Base-by-base conservation (phyloP, 2,888 invertebrate genomes). In the Heliconius sara region DNA sequence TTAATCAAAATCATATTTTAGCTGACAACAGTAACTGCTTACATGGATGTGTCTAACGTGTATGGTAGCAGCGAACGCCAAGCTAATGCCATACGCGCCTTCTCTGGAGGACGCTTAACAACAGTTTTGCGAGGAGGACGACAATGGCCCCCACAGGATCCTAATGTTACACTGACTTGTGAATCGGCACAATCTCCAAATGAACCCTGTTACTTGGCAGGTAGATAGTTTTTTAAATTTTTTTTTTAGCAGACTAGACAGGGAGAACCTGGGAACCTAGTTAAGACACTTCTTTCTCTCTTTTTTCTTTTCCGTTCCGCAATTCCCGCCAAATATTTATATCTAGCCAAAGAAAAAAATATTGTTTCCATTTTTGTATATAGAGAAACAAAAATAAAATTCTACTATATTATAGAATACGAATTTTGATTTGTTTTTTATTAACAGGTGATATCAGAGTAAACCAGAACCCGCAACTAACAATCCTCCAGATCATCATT, bases 121-220 rank as follows among this genome's bases (percentile, higher is more conserved):
- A 96, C 96, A 0, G 95, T 96, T 19, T 90, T 96, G 65, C 95
- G 97, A 72, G 92, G 95, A 71, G 97, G 97, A 0, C 96, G 96
- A 66, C 96, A 97, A 85, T 98, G 97, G 97, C 96, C 97, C 1
- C 98, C 98, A 0, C 94, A 96, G 78, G 95, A 96, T 57, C 93
- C 94, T 19, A 98, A 98, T 88, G 95, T 96, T 9, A 96, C 97
- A 0, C 95, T 96, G n/a, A 96, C 96, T 39, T 98, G 98, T 87
- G 96, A 96, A 85, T 95, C 95, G 0, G 95, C 96, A 0, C 95
- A 95, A 80, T 95, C 96, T 57, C 91, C 95, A 0, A 95, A 95
- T 80, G 97, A 98, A 89, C 96, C 97, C 60, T 98, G 98, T 88
- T 98, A 98, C 88, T 90, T 96, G 83, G 96, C 97, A 75, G 98